Base-by-base conservation (phyloP, 2,113 vertebrate genomes). In the Raja brachyura region DNA sequence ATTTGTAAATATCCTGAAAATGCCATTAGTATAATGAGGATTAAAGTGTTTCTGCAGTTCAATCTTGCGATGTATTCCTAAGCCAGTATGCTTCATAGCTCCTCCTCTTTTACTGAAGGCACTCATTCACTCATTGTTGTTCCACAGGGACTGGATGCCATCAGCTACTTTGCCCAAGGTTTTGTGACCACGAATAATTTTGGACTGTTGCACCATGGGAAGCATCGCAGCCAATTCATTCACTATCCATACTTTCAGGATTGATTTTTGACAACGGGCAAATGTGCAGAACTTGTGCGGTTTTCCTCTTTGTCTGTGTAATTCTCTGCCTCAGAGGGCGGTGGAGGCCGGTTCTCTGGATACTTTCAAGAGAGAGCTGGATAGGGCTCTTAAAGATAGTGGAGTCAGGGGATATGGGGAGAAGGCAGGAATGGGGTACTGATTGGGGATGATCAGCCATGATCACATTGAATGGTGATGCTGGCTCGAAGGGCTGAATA, bases 1-100 rank as follows among this genome's bases (percentile, higher is more conserved):
- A 56, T 73, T 68, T 74, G 31, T 92, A 92, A 92, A 92, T 92
- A 92, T 68, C 90, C 90, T 92, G 39, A 92, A 92, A 92, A 92
- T 92, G 63, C 20, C 33, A 92, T 92, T 92, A 92, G 90, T 92
- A 73, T 92, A 92, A 92, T 73, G 90, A 92, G 90, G 90, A 92
- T 74, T 92, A 92, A 92, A 92, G 90, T 92, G 90, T 54, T 92
- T 92, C 33, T 74, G 90, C 68, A 16, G 63, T 73, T 54, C 90
- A 73, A 70, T 63, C 66, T 73, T 28, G 90, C 54, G 66, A 92
- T 68, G 48, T 54, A 92, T 92, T 92, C 18, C 20, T 63, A 66
- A 5, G 83, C 83, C 61, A 88, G 56, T 31, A n/a, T 88, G 28
- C 28, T 63, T 33, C 56, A 86, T 5, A 63, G 28, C 13, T 11